These are phyloP conservation scores for Otolemur crassicaudatus DNA, from an alignment of 2,797 vertebrate species.

Conservation along the genomic window DNA sequence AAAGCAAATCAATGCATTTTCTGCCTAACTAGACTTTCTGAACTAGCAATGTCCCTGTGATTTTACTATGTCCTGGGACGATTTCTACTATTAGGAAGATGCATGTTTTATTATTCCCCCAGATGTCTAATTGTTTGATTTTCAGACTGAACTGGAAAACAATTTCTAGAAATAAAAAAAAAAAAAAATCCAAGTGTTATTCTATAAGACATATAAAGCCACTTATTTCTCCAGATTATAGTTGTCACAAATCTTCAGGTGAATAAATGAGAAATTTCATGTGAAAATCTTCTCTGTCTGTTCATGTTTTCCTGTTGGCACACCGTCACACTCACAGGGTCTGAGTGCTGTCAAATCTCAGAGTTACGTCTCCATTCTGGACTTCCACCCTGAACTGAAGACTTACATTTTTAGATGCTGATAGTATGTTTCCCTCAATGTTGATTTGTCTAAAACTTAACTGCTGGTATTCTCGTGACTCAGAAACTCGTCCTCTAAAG, in stretches of 20 bases:
- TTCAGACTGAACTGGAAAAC: not conserved
- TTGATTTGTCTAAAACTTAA: not conserved
- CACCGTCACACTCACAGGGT: not conserved
- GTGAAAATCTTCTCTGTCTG: not conserved
- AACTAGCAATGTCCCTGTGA: not conserved
- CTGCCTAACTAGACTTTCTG: not conserved
- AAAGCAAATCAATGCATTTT: not conserved
- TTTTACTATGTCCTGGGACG: not conserved
- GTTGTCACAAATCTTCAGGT: not conserved
- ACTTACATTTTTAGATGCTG: not conserved
- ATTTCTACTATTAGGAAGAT: not conserved
- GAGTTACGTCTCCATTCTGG: not conserved
- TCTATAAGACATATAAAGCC: not conserved
- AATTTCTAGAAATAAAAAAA: not conserved
- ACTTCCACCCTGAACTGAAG: not conserved
- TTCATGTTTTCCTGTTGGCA: not conserved
- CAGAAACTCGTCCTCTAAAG: not conserved
- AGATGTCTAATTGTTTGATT: not conserved
- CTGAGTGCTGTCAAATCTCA: not conserved
- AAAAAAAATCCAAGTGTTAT: not conserved
- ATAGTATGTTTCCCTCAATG: not conserved
- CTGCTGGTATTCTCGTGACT: not conserved
- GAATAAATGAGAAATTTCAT: not conserved
- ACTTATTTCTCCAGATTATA: not conserved
- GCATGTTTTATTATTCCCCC: not conserved